These are phyloP conservation scores for Aphaenogaster ashmeadi DNA, from an alignment of 1,140 invertebrate genomes.

Conservation along the genomic window DNA sequence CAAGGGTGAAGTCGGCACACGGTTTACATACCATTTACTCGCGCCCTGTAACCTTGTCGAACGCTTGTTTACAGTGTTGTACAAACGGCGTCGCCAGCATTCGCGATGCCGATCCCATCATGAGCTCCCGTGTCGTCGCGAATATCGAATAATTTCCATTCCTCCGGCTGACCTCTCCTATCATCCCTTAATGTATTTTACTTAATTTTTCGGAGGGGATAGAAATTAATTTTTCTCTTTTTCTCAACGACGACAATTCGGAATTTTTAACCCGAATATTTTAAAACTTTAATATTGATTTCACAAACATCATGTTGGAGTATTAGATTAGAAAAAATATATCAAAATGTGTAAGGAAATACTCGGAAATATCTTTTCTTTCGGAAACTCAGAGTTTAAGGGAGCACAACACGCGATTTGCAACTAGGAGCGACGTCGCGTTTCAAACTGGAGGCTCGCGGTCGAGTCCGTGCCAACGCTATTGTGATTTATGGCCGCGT, in stretches of 20 bases:
- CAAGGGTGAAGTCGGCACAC: constrained; percentile 83
- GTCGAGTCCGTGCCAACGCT: constrained; percentile 54
- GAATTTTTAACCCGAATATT: not conserved
- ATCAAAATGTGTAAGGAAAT: not conserved
- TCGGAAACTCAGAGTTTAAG: not conserved
- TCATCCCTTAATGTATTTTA: not conserved
- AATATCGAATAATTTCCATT: constrained; percentile 49
- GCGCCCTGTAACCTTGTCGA: constrained; percentile 81
- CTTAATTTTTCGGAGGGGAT: not conserved
- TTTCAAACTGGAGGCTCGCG: constrained; percentile 12
- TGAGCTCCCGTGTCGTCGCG: constrained; percentile 29
- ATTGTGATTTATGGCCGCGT: constrained; percentile 61
- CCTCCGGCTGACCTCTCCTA: not conserved
- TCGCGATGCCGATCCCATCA: constrained; percentile 32
- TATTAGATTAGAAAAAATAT: not conserved
- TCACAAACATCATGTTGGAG: not conserved
- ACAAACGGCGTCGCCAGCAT: constrained; percentile 76
- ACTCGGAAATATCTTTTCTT: not conserved
- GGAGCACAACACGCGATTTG: not conserved
- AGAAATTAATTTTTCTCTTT: not conserved
- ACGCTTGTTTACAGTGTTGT: constrained; percentile 82
- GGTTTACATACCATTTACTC: constrained; percentile 88
- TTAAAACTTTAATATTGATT: not conserved
- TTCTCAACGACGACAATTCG: not conserved
- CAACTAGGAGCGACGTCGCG: constrained; percentile 11